These are phyloP conservation scores for Oophaga pumilio DNA, from an alignment of 2,113 vertebrate genomes.

Conservation along the genomic window DNA sequence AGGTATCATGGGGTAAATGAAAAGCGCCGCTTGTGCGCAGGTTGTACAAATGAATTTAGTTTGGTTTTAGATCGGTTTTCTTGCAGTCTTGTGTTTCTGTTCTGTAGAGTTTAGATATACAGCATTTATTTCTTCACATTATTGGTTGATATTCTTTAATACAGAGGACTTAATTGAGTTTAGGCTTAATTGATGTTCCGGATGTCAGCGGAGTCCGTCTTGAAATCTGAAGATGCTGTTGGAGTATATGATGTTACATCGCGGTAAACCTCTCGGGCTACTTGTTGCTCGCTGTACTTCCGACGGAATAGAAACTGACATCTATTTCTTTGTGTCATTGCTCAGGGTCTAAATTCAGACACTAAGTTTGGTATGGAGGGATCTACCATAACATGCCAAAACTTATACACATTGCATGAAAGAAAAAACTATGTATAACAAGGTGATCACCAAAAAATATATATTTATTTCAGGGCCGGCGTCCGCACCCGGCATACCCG, in stretches of 20 bases:
- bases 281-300: too few species aligned
- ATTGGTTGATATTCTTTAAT: background rate
- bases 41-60: slow-evolving; percentile 14
- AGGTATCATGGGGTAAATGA: slow-evolving; percentile 35
- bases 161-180: background rate
- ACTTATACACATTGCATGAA: too few species aligned
- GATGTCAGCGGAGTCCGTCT: background rate
- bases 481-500: too few species aligned
- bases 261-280: background rate
- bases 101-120: background rate
- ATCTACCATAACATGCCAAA: too few species aligned
- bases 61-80: background rate
- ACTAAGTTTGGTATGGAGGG: too few species aligned
- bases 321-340: too few species aligned
- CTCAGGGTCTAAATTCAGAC: too few species aligned
- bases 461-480: too few species aligned
- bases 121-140: background rate
- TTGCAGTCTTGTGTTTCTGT: background rate
- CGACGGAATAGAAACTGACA: too few species aligned
- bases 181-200: background rate
- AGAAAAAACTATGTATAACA: too few species aligned
- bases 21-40: background rate
- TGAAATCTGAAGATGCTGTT: background rate
- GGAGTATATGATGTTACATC: background rate
- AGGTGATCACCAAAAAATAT: too few species aligned